These are phyloP conservation scores for Hyalella azteca DNA, from an alignment of 2,888 invertebrate species.

Conservation along the genomic window DNA sequence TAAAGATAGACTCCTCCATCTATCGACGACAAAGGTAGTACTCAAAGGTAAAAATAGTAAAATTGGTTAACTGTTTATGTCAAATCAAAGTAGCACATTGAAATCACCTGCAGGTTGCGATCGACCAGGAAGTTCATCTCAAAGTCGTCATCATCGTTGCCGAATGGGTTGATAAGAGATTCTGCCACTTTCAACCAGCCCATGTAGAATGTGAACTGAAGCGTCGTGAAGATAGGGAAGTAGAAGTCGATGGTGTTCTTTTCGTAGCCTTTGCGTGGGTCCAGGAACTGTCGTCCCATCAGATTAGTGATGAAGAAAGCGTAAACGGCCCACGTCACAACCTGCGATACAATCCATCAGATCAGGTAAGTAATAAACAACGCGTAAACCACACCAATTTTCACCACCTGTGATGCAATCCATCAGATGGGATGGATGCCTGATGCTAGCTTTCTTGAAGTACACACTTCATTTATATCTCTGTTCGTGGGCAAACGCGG, in stretches of 20 bases:
- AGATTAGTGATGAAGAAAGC: conserved; percentile 89
- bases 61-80: background rate
- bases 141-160: conserved; percentile 95
- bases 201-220: conserved; percentile 91
- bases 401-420: too few relatives aligned
- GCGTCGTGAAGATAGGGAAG: conserved; percentile 86
- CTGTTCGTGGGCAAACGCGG: too few relatives aligned
- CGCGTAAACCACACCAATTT: too few relatives aligned
- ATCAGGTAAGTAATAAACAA: too few relatives aligned
- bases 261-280: conserved; percentile 65
- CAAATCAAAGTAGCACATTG: background rate
- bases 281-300: conserved; percentile 84
- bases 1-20: too few relatives aligned
- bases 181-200: conserved; percentile 96
- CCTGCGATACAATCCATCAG: too few relatives aligned
- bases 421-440: too few relatives aligned
- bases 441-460: too few relatives aligned
- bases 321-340: conserved; percentile 88
- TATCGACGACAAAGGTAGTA: too few relatives aligned
- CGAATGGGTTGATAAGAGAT: conserved; percentile 91
- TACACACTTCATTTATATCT: too few relatives aligned
- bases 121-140: conserved; percentile 93
- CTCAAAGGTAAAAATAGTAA: too few relatives aligned
- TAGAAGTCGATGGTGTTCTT: conserved; percentile 70
- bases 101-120: conserved; percentile 83